Conservation (phyloP, 2,113 vertebrate species). For the Candoia aspera region DNA sequence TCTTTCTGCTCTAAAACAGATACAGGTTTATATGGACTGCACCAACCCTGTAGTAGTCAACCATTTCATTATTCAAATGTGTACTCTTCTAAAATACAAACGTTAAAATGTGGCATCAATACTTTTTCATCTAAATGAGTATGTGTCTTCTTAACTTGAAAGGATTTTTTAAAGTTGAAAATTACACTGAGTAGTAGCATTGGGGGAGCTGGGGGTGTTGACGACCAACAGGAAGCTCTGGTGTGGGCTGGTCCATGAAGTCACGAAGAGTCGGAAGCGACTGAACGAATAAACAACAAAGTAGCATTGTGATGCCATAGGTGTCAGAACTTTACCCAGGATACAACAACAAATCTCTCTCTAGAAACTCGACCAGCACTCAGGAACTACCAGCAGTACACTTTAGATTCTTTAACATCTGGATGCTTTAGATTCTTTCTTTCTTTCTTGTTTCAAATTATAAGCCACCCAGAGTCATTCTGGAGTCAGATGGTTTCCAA, state of each 20-base stretch:
- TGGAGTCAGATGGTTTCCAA: no score
- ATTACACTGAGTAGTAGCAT: not conserved
- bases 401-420: not conserved
- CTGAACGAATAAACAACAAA: no score
- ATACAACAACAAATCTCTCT: not conserved
- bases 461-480: no score
- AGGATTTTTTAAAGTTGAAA: not conserved
- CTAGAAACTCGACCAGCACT: not conserved
- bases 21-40: no score
- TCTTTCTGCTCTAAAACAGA: not conserved
- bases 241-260: no score
- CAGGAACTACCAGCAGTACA: not conserved
- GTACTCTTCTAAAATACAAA: not conserved
- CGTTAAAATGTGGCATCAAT: not conserved
- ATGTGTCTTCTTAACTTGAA: not conserved
- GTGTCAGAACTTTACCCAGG: not conserved
- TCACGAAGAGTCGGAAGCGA: no score
- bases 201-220: no score
- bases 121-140: not conserved
- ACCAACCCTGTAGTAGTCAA: not conserved
- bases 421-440: not conserved
- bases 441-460: not conserved
- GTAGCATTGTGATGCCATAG: not conserved
- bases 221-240: no score
- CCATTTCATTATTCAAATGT: not conserved